Evolutionary conservation across 2,888 invertebrate species (phyloP).

Genomic region (Melinaea marsaeus): DNA sequence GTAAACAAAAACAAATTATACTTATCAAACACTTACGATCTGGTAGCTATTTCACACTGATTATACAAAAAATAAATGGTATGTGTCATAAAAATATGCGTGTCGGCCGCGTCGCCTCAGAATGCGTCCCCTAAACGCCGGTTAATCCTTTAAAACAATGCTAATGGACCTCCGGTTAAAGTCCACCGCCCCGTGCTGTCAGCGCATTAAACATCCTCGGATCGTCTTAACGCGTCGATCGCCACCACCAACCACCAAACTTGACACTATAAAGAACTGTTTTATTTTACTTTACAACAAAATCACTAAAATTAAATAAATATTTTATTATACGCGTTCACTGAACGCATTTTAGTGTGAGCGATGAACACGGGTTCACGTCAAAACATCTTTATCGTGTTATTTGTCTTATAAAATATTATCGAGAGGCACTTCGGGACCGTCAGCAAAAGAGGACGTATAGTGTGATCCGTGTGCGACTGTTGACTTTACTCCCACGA

Average conservation of each 20-base stretch:
- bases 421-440: constrained; percentile 75
- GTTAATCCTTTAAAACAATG: constrained; percentile 77
- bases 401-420: constrained; percentile 79
- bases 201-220: constrained; percentile 62
- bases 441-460: constrained; percentile 76
- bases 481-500: constrained; percentile 75
- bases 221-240: constrained; percentile 72
- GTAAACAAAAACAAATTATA: constrained; percentile 33
- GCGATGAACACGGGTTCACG: constrained; percentile 77
- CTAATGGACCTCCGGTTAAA: constrained; percentile 73
- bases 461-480: constrained; percentile 68
- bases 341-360: constrained; percentile 76
- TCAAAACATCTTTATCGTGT: constrained; percentile 79
- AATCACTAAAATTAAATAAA: constrained; percentile 71
- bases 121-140: constrained; percentile 58
- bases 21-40: constrained; percentile 56
- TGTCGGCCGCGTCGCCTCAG: constrained; percentile 57
- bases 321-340: constrained; percentile 75
- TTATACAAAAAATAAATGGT: constrained; percentile 58
- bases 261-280: constrained; percentile 69
- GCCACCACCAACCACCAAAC: constrained; percentile 73
- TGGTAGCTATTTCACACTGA: constrained; percentile 71
- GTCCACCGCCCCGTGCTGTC: constrained; percentile 68
- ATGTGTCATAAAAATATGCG: constrained; percentile 75
- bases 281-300: constrained; percentile 64